Base-by-base conservation (phyloP, 2,797 vertebrate genomes). In the Lepus townsendii region DNA sequence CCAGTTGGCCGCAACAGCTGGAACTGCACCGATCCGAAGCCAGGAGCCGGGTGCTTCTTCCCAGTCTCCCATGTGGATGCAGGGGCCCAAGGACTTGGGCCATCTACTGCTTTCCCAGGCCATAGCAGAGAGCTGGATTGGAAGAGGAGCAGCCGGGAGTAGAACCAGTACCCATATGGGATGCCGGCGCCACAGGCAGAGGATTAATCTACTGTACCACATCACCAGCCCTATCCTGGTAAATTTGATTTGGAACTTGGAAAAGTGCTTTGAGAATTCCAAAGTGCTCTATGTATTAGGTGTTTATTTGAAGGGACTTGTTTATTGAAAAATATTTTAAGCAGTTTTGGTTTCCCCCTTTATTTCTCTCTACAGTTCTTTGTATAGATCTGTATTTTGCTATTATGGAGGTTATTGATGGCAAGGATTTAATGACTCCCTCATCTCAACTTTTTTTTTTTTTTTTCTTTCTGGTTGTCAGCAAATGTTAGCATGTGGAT, bases 361-460 rank as follows among this genome's bases (percentile, higher is more conserved):
- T 66, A 16, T 93, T 95, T 89, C 8, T 76, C n/a, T 22, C 63
- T 68, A 8, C 26, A 83, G 52, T 95, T n/a, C n/a, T 85, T 86
- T 91, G 22, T 68, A 54, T 3, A 69, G 38, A 50, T 92, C 60
- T 83, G 8, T n/a, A 63, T 91, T 92, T 95, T 86, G n/a, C 79
- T 27, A 72, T 69, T 90, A 57, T 91, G 30, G 79, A 88, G 90
- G 86, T 85, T 90, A 85, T 66, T 91, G 57, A 22, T 69, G 38
- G 73, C 72, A 92, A 66, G 69, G 83, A 89, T 87, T 87, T 76
- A 90, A 82, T 86, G 71, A 92, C 63, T 79, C 20, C 50, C 30
- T 94, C 62, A 77, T 94, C 80, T 97, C 22, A 92, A 38, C 14
- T 87, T 91, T 91, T 79, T 20, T 19, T 16, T 16, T 57, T 57